Evolutionary conservation across 2,797 vertebrate genomes (phyloP).

Genomic region (Chelmon rostratus): DNA sequence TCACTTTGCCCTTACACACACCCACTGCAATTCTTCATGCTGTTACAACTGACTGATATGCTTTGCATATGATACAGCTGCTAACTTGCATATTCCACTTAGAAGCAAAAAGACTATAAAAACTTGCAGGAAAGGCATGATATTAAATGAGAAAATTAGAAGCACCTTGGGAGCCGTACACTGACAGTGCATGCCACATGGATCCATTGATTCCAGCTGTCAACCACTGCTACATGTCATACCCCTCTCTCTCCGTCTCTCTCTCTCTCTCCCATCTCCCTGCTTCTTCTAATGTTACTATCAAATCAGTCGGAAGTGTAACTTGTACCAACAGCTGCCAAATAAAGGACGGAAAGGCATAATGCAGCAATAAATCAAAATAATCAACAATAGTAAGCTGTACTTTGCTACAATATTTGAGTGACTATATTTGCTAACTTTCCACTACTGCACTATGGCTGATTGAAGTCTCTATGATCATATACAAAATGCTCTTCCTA

Average conservation of each 20-base stretch:
- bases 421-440: background rate
- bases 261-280: too few species aligned
- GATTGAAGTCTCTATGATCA: background rate
- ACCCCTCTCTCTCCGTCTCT: too few species aligned
- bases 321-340: background rate
- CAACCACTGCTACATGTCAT: too few species aligned
- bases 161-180: too few species aligned
- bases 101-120: conserved; percentile 1
- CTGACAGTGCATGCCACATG: too few species aligned
- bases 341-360: conserved; percentile 4
- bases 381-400: background rate
- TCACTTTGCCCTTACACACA: conserved; percentile 59
- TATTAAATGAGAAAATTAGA: conserved; percentile 1
- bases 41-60: conserved; percentile 37
- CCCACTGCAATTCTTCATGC: conserved; percentile 43
- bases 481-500: background rate
- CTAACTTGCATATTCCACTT: conserved; percentile 32
- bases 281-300: too few species aligned
- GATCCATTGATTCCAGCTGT: too few species aligned
- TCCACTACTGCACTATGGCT: background rate
- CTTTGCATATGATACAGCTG: conserved; percentile 35
- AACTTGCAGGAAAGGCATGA: conserved; percentile 3
- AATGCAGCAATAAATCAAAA: background rate
- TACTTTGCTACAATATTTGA: background rate
- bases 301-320: too few species aligned